Evolutionary conservation across 2,113 vertebrate species (phyloP), one percentile per base, ranked within the genome.

Genomic region (Caretta caretta): DNA sequence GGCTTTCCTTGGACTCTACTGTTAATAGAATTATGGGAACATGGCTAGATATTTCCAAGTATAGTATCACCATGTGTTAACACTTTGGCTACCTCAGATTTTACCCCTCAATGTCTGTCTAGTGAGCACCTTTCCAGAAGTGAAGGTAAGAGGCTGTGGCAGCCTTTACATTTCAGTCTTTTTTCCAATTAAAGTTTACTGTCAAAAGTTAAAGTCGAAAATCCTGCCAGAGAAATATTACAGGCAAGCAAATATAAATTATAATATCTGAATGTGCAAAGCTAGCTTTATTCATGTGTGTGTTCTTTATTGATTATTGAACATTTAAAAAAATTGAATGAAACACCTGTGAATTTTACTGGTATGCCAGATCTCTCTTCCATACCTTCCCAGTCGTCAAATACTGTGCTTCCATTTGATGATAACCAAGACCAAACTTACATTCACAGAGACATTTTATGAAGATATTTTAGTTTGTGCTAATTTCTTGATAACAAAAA

Each of bases 131-230:
- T 48, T 90, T 95, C 92, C 65, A 83, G 56, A 25, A 86, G 29
- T 92, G 92, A 90, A 94, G 94, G 72, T 24, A 92, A 31, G 80
- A 51, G 31, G 81, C 84, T 93, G 27, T 88, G 93, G 25, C 49
- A 35, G 78, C 13, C 84, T 27, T 79, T 24, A 24, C 87, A 57
- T 90, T 92, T 95, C 82, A 96, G 91, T 90, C 12, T 93, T 38
- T 65, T 65, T 42, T 87, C 11, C 54, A 85, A 81, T 83, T 69
- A 59, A 94, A 46, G 83, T 85, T 62, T 91, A 2, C 62, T 50
- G 51, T 69, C 62, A 19, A 54, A 27, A 19, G 22, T 51, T 86
- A 53, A 86, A 51, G 53, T 72, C n/a, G 38, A 38, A n/a, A 94
- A 2, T 87, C 83, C 75, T 22, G 4, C 57, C 75, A 82, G 65